Percentiles rank a stretch among this genome's conserved stretches.
Conservation (phyloP, 2,888 invertebrate genomes). For the Leucophenga montana region DNA sequence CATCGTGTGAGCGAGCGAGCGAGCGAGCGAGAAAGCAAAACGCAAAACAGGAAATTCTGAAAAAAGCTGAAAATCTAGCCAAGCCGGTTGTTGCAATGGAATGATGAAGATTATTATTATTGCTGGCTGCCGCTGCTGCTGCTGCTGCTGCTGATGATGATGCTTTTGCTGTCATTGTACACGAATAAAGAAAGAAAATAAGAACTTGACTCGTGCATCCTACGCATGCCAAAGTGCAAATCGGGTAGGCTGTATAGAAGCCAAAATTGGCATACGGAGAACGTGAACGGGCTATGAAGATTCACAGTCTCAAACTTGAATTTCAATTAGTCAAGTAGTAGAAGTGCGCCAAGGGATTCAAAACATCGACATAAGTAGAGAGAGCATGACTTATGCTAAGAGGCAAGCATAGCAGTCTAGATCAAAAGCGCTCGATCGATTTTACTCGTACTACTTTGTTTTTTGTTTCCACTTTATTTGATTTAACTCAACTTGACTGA, state of each 20-base stretch:
- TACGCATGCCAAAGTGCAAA: constrained; percentile 26
- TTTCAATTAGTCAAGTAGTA: constrained; percentile 55
- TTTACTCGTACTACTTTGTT: too few relatives aligned
- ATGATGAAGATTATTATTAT: constrained; percentile 4
- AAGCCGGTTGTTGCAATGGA: background rate
- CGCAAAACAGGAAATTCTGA: constrained; percentile 10
- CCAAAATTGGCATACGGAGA: too few relatives aligned
- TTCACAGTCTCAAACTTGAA: constrained; percentile 48
- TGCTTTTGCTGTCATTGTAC: too few relatives aligned
- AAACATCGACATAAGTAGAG: too few relatives aligned
- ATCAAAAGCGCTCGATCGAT: too few relatives aligned
- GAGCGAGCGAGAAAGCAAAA: background rate
- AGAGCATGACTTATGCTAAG: too few relatives aligned
- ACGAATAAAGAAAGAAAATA: background rate
- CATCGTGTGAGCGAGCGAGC: background rate
- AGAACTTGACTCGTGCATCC: constrained; percentile 21
- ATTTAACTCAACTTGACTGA: too few relatives aligned
- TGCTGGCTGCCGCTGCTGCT: too few relatives aligned
- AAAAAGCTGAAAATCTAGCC: background rate
- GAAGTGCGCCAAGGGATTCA: constrained; percentile 3
- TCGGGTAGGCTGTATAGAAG: constrained; percentile 40
- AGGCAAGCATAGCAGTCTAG: too few relatives aligned
- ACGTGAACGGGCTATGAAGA: constrained; percentile 18
- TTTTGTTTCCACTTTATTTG: too few relatives aligned
- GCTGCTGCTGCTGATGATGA: too few relatives aligned